phyloP scores from a whole-genome alignment of 2,113 vertebrate genomes.

The Accipiter virgatus region DNA sequence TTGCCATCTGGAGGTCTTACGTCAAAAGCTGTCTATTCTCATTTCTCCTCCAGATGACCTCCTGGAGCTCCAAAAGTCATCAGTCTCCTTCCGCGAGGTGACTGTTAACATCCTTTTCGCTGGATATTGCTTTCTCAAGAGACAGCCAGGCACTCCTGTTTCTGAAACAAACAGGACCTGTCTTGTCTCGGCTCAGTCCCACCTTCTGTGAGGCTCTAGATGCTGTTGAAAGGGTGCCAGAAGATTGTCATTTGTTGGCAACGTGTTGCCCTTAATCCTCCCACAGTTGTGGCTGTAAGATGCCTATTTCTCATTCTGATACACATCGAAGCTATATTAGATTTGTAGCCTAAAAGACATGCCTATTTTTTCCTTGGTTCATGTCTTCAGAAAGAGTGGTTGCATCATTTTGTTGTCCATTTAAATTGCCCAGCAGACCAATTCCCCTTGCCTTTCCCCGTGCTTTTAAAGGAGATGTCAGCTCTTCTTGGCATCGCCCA shows the following conservation, averaged over 20 bases:
- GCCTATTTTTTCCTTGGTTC: neutral
- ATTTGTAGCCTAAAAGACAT: neutral
- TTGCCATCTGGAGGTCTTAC: neutral
- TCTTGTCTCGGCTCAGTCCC: neutral
- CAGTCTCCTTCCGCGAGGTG: neutral
- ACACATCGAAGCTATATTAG: neutral
- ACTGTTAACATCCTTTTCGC: slow-evolving; percentile 1
- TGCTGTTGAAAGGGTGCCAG: neutral
- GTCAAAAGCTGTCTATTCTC: neutral
- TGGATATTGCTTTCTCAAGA: slow-evolving; percentile 5
- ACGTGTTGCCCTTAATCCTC: neutral
- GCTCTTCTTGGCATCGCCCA: neutral
- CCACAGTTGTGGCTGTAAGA: neutral
- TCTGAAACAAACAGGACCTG: slow-evolving; percentile 24
- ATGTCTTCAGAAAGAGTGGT: neutral
- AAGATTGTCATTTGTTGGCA: slow-evolving; percentile 12
- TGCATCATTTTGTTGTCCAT: neutral
- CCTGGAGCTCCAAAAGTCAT: neutral
- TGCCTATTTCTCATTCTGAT: neutral
- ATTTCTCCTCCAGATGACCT: slow-evolving; percentile 27
- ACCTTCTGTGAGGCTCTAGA: slow-evolving; percentile 7
- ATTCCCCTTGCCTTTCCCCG: neutral
- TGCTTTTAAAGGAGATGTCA: neutral
- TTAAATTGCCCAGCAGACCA: neutral
- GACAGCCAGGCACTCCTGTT: slow-evolving; percentile 7